A percentile compares a stretch with the other conserved stretches of the same genome.
Conservation (phyloP, 2,888 invertebrate species). For the Ectemnius continuus region DNA sequence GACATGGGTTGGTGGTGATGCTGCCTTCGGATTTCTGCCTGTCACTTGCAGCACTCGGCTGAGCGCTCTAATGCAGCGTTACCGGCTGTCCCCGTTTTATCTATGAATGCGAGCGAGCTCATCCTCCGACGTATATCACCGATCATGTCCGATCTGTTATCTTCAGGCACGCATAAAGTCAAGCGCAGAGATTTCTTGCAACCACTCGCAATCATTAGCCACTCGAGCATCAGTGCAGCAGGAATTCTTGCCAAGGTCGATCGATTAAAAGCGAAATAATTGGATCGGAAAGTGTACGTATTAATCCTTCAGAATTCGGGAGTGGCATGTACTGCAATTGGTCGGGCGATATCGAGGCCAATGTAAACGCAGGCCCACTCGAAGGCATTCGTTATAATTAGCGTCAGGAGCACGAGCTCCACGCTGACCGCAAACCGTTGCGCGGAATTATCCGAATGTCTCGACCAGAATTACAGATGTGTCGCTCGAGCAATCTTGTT, state of each 20-base stretch:
- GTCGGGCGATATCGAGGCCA: constrained; percentile 34
- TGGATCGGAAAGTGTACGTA: neutral
- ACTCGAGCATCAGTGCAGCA: neutral
- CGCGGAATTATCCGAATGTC: constrained; percentile 58
- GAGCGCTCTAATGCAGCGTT: constrained; percentile 32
- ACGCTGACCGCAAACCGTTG: constrained; percentile 48
- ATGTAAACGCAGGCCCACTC: constrained; percentile 55
- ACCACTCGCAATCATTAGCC: neutral
- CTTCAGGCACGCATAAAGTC: constrained; percentile 18
- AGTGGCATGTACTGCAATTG: neutral
- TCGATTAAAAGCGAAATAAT: neutral
- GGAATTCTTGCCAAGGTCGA: no score
- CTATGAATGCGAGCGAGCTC: constrained; percentile 42
- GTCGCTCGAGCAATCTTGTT: constrained; percentile 45
- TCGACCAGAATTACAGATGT: constrained; percentile 51
- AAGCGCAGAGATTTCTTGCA: neutral
- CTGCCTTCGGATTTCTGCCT: constrained; percentile 37
- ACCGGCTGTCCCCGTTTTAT: constrained; percentile 30
- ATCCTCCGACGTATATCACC: constrained; percentile 44
- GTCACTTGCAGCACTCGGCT: constrained; percentile 42
- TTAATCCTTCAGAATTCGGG: neutral
- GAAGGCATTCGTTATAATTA: constrained; percentile 67
- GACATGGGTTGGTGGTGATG: constrained; percentile 16
- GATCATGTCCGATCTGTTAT: constrained; percentile 37
- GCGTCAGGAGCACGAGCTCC: constrained; percentile 56